Evolutionary conservation across 2,797 vertebrate species (phyloP).

Genomic region (Pempheris klunzingeri): DNA sequence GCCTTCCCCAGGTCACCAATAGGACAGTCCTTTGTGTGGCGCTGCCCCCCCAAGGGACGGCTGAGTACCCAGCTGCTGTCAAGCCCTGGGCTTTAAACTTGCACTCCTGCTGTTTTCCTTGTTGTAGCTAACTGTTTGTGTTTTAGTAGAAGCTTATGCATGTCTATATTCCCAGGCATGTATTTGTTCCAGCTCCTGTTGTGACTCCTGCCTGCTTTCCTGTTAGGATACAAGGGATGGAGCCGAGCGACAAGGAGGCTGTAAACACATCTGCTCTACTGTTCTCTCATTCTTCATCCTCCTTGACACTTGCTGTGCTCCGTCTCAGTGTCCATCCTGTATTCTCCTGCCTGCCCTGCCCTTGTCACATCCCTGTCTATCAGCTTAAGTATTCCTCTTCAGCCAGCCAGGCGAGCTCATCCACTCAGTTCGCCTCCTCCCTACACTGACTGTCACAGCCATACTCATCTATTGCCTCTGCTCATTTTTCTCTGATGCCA

Average conservation of each 20-base stretch:
- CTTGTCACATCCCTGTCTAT: conserved; percentile 58
- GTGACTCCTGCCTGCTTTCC: conserved; percentile 50
- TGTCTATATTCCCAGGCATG: conserved; percentile 2
- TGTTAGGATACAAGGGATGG: conserved; percentile 31
- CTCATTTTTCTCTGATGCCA: conserved; percentile 6
- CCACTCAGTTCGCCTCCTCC: conserved; percentile 16
- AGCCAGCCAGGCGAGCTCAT: conserved; percentile 3
- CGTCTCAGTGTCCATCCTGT: conserved; percentile 41
- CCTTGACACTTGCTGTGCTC: conserved; percentile 41
- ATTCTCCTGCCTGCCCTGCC: conserved; percentile 40
- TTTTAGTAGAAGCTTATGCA: neutral
- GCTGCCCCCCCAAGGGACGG: conserved; percentile 40
- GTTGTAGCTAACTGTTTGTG: conserved; percentile 29
- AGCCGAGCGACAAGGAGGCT: conserved; percentile 23
- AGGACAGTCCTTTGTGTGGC: conserved; percentile 38
- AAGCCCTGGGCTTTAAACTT: conserved; percentile 31
- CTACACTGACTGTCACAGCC: conserved; percentile 29
- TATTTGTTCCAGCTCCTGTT: conserved; percentile 39
- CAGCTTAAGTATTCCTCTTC: conserved; percentile 33
- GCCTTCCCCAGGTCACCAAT: conserved; percentile 47
- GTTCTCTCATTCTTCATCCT: conserved; percentile 45
- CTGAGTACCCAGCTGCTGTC: conserved; percentile 54
- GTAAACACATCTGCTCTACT: conserved; percentile 59
- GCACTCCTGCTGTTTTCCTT: conserved; percentile 31
- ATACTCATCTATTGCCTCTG: conserved; percentile 19